Base-by-base conservation (phyloP, 1,140 invertebrate species). In the Prorops nasuta region DNA sequence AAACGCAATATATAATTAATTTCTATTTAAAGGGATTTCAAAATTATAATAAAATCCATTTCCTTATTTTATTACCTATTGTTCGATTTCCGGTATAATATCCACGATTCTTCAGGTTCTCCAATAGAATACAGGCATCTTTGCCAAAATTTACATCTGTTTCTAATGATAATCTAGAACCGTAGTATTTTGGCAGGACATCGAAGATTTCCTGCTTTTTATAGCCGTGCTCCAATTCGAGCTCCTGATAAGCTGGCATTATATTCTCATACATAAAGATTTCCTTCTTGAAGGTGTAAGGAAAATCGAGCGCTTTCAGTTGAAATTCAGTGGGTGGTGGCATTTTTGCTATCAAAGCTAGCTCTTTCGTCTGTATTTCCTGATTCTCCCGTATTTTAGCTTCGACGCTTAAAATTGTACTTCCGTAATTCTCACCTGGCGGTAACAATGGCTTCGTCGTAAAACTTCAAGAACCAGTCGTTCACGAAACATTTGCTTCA, bases 371-470 rank as follows among this genome's bases (percentile, higher is more conserved):
- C 12, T 58, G n/a, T 9, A 28, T 49, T 1, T 57, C 15, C 9
- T 56, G 46, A 1, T 47, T n/a, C 1, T 54, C 49, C 4, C 44
- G 65, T 1, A 76, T 48, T 3, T 53, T 35, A 0, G 71, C 66
- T 7, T 67, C 44, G 0, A 84, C 69, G 4, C 67, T 67, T 1
- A 81, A 54, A 51, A 84, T 82, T 0, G 76, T 57, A 64, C 83
- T 83, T 3, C 80, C 82, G 53, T 83, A 85, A 66, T 85, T 84
- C 54, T 84, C 83, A 1, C 83, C 83, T 0, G 76, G 73, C 36
- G 76, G 67, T 3, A 74, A 28, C 16, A 77, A 19, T 2, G 37
- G 21, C n/a, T 53, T 44, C 0, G 53, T 55, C 3, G 41, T 49
- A 9, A 54, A 65, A 40, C 57, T 49, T 63, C 31, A 1, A 75